Evolutionary conservation across 2,888 invertebrate genomes (phyloP).

Genomic region (Homarus gammarus): DNA sequence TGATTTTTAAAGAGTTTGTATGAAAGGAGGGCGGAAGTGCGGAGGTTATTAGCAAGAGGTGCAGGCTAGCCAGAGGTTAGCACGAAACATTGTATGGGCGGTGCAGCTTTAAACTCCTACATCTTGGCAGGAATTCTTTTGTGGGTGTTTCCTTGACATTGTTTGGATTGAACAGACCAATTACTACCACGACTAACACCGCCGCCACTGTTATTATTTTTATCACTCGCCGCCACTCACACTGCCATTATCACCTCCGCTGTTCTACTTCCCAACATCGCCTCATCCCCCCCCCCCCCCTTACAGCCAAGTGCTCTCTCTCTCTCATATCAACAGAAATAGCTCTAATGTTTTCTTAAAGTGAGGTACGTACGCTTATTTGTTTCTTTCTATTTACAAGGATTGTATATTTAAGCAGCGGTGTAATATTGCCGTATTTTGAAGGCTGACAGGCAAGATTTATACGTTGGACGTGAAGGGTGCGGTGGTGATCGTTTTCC

Average conservation of each 20-base stretch:
- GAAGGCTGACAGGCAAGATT: too few relatives aligned
- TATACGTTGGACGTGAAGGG: too few relatives aligned
- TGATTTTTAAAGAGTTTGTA: neutral
- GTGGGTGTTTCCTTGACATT: too few relatives aligned
- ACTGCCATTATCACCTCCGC: too few relatives aligned
- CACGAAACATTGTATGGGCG: neutral
- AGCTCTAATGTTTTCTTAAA: neutral
- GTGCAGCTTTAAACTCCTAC: neutral
- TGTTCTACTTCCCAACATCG: too few relatives aligned
- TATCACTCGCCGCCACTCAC: too few relatives aligned
- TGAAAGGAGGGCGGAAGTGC: neutral
- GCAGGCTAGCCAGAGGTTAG: neutral
- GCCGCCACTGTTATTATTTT: neutral
- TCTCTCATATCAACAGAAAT: neutral
- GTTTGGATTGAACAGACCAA: too few relatives aligned
- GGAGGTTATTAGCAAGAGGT: neutral
- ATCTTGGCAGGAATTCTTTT: too few relatives aligned
- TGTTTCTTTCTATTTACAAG: too few relatives aligned
- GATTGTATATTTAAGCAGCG: too few relatives aligned
- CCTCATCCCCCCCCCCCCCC: slow-evolving; percentile 1
- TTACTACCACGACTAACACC: neutral
- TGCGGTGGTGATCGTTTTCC: neutral
- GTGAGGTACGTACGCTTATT: too few relatives aligned
- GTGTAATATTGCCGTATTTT: too few relatives aligned
- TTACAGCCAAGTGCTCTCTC: neutral